These are phyloP conservation scores for Caenorhabditis tropicalis DNA, from an alignment of 1,140 invertebrate genomes.

Conservation along the genomic window DNA sequence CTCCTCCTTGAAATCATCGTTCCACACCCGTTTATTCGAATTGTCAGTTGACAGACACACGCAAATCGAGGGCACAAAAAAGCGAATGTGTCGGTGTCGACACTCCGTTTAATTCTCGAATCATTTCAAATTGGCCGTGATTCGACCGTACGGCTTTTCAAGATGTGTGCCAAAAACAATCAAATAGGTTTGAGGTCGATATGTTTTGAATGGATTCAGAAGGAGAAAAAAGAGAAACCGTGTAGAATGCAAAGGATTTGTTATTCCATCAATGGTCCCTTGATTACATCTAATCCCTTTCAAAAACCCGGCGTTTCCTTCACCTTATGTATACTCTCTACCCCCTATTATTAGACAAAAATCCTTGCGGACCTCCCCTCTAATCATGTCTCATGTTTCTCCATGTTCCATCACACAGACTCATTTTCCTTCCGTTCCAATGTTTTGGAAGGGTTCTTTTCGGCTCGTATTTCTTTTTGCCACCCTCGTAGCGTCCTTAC, in stretches of 20 bases:
- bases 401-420: not conserved
- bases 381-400: constrained; percentile 35
- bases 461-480: constrained; percentile 19
- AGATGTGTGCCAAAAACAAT: not conserved
- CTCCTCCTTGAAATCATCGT: constrained; percentile 24
- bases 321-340: constrained; percentile 16
- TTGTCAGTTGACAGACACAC: constrained; percentile 39
- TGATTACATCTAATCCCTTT: constrained; percentile 27
- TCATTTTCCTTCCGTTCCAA: not conserved
- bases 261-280: constrained; percentile 22
- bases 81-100: constrained; percentile 34
- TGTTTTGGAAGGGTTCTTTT: not conserved
- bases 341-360: not conserved
- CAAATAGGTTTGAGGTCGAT: not conserved
- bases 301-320: not conserved
- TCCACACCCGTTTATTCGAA: constrained; percentile 42
- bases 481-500: constrained; percentile 10
- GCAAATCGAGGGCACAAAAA: not conserved
- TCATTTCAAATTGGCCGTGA: constrained; percentile 26
- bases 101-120: constrained; percentile 29
- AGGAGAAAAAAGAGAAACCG: too few relatives aligned
- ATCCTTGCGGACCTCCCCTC: constrained; percentile 8
- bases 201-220: not conserved
- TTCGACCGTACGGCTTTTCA: not conserved
- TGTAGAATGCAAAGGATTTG: not conserved